These are phyloP conservation scores for Callospermophilus lateralis DNA, from an alignment of 2,113 vertebrate species.

Conservation along the genomic window DNA sequence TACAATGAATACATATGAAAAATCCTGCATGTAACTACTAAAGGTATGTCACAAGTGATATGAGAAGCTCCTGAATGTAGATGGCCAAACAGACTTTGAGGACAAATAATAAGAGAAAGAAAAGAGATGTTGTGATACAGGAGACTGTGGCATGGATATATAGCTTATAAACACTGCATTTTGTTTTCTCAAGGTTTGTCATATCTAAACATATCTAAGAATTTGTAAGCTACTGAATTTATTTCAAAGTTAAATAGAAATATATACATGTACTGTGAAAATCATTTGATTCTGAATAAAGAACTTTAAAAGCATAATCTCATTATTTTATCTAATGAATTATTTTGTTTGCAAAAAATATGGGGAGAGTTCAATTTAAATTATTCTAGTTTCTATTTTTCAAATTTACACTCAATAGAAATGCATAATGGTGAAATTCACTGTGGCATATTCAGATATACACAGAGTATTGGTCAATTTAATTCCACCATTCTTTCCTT, in stretches of 20 bases:
- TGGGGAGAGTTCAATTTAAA: background rate
- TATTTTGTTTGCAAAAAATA: background rate
- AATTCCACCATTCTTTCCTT: no score
- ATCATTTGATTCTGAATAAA: conserved; percentile 1
- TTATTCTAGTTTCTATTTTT: background rate
- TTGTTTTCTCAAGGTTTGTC: background rate
- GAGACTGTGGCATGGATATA: background rate
- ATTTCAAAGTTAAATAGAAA: conserved; percentile 21
- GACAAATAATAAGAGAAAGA: background rate
- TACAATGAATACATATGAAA: background rate
- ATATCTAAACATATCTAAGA: background rate
- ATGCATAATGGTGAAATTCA: no score
- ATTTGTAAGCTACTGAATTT: background rate
- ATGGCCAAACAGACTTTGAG: background rate
- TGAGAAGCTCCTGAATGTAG: background rate
- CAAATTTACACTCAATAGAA: no score
- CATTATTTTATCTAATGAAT: background rate
- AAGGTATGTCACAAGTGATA: background rate
- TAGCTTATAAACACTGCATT: background rate
- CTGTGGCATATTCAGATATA: no score
- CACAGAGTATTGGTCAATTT: no score
- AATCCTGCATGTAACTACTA: background rate
- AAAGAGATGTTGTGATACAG: background rate
- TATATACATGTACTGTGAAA: background rate
- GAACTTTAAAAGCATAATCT: background rate